Percentiles rank a stretch among this genome's conserved stretches.
phyloP scores from a whole-genome alignment of 2,113 vertebrate species.

The Pomatostomus ruficeps region DNA sequence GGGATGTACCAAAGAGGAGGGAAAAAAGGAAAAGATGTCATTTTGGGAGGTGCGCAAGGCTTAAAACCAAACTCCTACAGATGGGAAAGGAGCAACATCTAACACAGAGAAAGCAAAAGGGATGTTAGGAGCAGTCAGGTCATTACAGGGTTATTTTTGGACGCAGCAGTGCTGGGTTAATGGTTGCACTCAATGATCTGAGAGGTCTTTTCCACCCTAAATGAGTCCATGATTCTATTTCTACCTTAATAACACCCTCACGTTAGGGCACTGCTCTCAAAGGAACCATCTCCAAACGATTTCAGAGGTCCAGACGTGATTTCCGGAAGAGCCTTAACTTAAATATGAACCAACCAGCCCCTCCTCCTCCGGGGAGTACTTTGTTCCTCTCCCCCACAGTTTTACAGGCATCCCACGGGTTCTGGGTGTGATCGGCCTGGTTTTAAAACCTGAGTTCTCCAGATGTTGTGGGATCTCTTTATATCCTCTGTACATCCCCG shows the following conservation, averaged over 20 bases:
- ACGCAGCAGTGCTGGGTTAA: not conserved
- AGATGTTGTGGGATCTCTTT: not conserved
- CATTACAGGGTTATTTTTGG: not conserved
- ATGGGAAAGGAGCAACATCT: not conserved
- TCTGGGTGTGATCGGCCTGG: not conserved
- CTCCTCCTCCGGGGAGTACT: not conserved
- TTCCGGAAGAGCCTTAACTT: not conserved
- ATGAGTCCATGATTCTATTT: not conserved
- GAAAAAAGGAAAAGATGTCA: not conserved
- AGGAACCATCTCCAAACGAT: not conserved
- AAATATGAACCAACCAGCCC: not conserved
- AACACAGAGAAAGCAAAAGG: accelerated
- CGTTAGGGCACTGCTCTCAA: accelerated
- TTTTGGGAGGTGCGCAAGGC: not conserved
- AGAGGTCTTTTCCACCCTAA: not conserved
- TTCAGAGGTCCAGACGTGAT: not conserved
- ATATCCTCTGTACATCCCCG: not conserved
- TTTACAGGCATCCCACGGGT: not conserved
- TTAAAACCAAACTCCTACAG: not conserved
- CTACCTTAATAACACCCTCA: not conserved
- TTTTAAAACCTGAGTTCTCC: not conserved
- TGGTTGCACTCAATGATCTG: not conserved
- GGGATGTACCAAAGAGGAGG: not conserved
- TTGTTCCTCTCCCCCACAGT: not conserved
- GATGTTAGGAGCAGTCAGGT: accelerated